Evolutionary conservation across 2,113 vertebrate species (phyloP), one percentile per base, ranked within the genome.

Genomic region (Leptobrachium leishanense): DNA sequence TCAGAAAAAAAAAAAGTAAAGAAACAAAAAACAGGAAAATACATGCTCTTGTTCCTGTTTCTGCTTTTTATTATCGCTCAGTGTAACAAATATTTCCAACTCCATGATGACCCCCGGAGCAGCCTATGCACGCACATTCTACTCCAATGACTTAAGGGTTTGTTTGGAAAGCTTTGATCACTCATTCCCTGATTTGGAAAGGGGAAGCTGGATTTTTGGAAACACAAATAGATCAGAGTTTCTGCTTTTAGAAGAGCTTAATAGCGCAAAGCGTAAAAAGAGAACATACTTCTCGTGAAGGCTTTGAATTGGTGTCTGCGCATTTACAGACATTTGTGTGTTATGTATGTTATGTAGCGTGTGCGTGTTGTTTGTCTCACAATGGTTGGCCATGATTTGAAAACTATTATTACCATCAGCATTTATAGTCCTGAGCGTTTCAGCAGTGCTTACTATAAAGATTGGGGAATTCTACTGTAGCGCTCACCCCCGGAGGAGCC

Each of bases 11-110:
- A 90, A 82, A 84, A 63, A n/a, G 42, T 84, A 82, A 89, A 87
- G 87, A 91, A 31, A 31, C 20, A 31, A 31, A 59, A 59, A 91
- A 87, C 90, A 87, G 88, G 85, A 90, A 89, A 86, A 86, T 83
- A 86, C 81, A 82, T 85, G 84, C 85, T 87, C 86, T 83, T 85
- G 84, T 50, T 85, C 86, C 85, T 82, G 85, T 87, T 79, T 90
- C 83, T 90, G 89, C 88, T 86, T 89, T 88, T 87, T 85, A 90
- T 90, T 88, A 87, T 85, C 86, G 82, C 83, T 87, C 87, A 86
- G 83, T 87, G 86, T 86, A 87, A 85, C 89, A 88, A 85, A 84
- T 83, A 85, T 84, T 88, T 90, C 87, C 84, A 88, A 79, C 88
- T 87, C 88, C 87, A 82, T n/a, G 81, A 81, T 90, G 88, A 88